Percentiles rank a stretch among this genome's conserved stretches.
phyloP scores from a whole-genome alignment of 1,140 invertebrate genomes.

The Anastrepha ludens region DNA sequence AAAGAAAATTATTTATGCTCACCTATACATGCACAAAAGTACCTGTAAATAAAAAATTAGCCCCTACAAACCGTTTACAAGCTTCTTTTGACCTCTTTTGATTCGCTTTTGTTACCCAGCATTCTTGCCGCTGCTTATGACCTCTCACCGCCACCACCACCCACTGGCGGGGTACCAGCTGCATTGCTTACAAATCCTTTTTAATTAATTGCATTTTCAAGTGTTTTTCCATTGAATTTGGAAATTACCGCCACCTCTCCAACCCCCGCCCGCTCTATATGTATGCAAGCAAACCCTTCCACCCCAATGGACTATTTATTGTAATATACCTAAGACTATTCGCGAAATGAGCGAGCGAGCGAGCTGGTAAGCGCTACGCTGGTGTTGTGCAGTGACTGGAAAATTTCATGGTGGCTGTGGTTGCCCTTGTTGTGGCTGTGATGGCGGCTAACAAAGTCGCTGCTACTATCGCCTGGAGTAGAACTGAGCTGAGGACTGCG shows the following conservation, averaged over 20 bases:
- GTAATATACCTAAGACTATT: not conserved
- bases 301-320: not conserved
- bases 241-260: not conserved
- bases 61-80: not conserved
- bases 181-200: conserved; percentile 46
- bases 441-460: not conserved
- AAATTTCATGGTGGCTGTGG: conserved; percentile 42
- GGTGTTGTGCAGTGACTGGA: conserved; percentile 34
- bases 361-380: not conserved
- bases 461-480: not conserved
- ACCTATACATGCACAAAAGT: not conserved
- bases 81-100: not conserved
- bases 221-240: conserved; percentile 28
- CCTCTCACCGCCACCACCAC: not conserved
- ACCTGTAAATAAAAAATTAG: not conserved
- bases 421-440: conserved; percentile 25
- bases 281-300: not conserved
- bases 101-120: not conserved
- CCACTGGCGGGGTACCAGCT: not conserved
- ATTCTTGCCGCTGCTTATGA: not conserved
- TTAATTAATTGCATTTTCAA: conserved; percentile 52
- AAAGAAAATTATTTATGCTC: too few relatives aligned
- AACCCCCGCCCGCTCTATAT: not conserved
- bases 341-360: not conserved
- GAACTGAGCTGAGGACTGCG: not conserved